Conservation (phyloP, 1,140 invertebrate species). For the Stegodyphus dumicola region DNA sequence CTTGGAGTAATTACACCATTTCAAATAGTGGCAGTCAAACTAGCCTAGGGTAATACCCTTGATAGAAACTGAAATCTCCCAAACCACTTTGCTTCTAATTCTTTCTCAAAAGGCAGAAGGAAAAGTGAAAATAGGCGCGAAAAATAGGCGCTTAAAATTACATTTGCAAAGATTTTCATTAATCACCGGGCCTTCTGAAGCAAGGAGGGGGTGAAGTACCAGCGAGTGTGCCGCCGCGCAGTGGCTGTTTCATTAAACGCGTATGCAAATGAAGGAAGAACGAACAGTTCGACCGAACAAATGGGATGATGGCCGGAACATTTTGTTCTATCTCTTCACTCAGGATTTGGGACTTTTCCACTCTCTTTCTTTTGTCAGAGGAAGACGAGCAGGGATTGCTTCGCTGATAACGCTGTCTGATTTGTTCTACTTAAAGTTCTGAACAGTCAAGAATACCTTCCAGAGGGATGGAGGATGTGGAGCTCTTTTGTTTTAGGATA, state of each 20-base stretch:
- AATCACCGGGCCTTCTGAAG: conserved; percentile 17
- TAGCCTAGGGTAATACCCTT: no score
- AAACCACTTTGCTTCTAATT: not conserved
- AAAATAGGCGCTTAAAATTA: conserved; percentile 56
- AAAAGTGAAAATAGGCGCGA: conserved; percentile 41
- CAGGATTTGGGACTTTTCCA: conserved; percentile 7
- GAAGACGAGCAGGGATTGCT: no score
- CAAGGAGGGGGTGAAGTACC: not conserved
- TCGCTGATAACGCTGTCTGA: no score
- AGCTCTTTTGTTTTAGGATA: no score
- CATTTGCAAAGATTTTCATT: conserved; percentile 52
- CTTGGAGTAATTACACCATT: no score
- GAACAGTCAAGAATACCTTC: no score
- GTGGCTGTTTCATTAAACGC: conserved; percentile 49
- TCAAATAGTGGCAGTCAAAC: no score
- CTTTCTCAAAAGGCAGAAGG: not conserved
- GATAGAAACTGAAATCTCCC: not conserved
- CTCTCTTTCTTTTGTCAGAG: conserved; percentile 17
- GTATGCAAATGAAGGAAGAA: conserved; percentile 35
- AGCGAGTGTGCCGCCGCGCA: not conserved
- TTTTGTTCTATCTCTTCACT: conserved; percentile 7
- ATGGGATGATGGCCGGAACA: conserved; percentile 46
- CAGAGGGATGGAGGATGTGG: no score
- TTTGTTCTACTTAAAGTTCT: no score
- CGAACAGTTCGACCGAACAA: conserved; percentile 8